Percentiles rank a stretch among this genome's conserved stretches.
Evolutionary conservation across 2,113 vertebrate genomes (phyloP).

Genomic region (Crotalus viridis): DNA sequence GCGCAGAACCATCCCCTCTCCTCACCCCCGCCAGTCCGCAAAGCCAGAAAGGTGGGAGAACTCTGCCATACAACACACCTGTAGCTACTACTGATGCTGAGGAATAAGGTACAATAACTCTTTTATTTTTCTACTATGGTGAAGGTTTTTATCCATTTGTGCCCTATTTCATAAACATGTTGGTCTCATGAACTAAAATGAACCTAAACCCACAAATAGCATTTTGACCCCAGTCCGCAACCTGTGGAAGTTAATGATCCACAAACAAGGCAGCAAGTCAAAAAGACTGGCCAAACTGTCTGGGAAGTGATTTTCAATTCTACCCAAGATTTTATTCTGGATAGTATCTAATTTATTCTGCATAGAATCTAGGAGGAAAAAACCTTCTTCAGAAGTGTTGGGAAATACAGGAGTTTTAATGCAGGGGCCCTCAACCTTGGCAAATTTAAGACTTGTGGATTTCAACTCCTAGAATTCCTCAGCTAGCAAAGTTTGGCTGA

Average conservation of each 20-base stretch:
- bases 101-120: neutral
- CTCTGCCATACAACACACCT: neutral
- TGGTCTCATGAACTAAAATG: neutral
- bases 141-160: neutral
- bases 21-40: too few species aligned
- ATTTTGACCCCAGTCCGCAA: conserved; percentile 10
- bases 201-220: neutral
- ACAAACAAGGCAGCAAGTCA: neutral
- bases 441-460: too few species aligned
- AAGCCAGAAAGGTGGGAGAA: too few species aligned
- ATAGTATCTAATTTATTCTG: neutral
- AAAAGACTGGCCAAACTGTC: neutral
- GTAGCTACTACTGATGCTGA: neutral
- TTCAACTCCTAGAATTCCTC: too few species aligned
- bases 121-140: neutral
- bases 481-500: too few species aligned
- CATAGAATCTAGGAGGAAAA: neutral
- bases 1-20: too few species aligned
- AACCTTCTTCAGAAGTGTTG: neutral
- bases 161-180: neutral
- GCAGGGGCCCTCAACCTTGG: too few species aligned
- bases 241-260: conserved; percentile 25
- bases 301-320: neutral
- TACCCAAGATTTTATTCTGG: neutral
- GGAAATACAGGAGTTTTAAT: neutral